Evolutionary conservation across 2,888 invertebrate genomes (phyloP), one percentile per base, ranked within the genome.

Genomic region (Odontothrips loti): DNA sequence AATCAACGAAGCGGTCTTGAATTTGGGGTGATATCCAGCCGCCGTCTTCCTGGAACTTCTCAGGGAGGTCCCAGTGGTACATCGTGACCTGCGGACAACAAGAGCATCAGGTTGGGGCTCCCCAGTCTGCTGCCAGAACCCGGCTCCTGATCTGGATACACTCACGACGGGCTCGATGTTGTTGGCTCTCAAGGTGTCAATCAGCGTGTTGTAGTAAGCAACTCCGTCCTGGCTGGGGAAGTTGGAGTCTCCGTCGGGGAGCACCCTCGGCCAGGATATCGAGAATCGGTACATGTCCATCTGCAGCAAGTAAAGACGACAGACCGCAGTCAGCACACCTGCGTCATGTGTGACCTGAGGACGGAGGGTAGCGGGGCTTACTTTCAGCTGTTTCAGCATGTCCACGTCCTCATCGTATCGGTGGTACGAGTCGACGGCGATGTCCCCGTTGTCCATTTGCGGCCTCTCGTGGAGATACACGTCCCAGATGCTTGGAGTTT

Each of bases 21-120:
- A 90, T 88, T 83, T 87, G 87, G 0, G 89, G 88, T 84, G 90
- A 90, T 0, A 89, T 86, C 89, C 89, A 90, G 34, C 93, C 93
- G 23, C 92, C 92, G 80, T 92, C 86, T 29, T 91, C 90, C 85
- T 93, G 93, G 63, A 93, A 84, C 78, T 87, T 88, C 84, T 91
- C 90, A 11, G 93, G 93, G 80, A 92, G 85, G 82, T 93, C 93
- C 92, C 93, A 93, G 83, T 93, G 93, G 84, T 92, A 92, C 79
- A 93, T 90, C 1, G 93, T 92, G 0, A 91, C 83, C 84, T 84
- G 47, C 34, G 34, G 58, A 6, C 1, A 34, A 17, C 15, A 0
- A 58, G 34, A 6, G 3, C 2, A 6, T 43, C 3, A 43, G 34
- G 34, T 6, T 43, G 34, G 34, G 2, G 34, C 34, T 6, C 34